Conservation (phyloP, 2,888 invertebrate species). For the Macrosoma leucophasiata region DNA sequence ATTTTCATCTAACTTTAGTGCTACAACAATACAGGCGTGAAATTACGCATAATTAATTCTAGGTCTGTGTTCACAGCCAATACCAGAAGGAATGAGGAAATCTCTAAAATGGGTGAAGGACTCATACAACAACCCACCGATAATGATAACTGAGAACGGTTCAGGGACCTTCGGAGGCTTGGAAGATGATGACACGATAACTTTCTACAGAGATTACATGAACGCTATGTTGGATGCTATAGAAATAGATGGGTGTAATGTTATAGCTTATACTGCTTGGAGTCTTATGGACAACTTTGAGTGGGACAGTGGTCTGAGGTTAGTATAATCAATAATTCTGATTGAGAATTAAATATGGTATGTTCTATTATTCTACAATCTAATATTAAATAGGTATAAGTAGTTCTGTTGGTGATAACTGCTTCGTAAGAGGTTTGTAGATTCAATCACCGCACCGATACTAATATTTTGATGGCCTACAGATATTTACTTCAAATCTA, state of each 20-base stretch:
- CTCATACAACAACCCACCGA: constrained; percentile 68
- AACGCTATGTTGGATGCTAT: constrained; percentile 44
- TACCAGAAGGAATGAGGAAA: constrained; percentile 51
- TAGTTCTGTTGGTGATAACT: no score
- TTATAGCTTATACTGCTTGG: constrained; percentile 50
- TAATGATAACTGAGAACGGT: constrained; percentile 78
- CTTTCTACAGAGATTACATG: constrained; percentile 46
- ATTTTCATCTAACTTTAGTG: not conserved
- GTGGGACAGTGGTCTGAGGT: constrained; percentile 42
- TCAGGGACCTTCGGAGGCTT: constrained; percentile 57
- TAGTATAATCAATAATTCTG: no score
- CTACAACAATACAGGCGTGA: constrained; percentile 6
- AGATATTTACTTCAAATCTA: no score
- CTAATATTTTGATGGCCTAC: no score
- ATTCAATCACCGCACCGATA: no score
- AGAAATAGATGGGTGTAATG: constrained; percentile 43
- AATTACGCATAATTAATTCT: constrained; percentile 7
- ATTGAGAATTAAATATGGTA: no score
- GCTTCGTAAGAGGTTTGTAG: no score
- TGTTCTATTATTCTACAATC: no score
- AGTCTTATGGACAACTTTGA: constrained; percentile 63
- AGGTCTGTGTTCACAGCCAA: constrained; percentile 15
- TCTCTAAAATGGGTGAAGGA: constrained; percentile 73
- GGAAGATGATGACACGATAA: constrained; percentile 52
- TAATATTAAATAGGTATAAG: no score